Percentiles rank a stretch among this genome's conserved stretches.
These are phyloP conservation scores for Cancer borealis DNA, from an alignment of 2,888 invertebrate species.

Conservation along the genomic window DNA sequence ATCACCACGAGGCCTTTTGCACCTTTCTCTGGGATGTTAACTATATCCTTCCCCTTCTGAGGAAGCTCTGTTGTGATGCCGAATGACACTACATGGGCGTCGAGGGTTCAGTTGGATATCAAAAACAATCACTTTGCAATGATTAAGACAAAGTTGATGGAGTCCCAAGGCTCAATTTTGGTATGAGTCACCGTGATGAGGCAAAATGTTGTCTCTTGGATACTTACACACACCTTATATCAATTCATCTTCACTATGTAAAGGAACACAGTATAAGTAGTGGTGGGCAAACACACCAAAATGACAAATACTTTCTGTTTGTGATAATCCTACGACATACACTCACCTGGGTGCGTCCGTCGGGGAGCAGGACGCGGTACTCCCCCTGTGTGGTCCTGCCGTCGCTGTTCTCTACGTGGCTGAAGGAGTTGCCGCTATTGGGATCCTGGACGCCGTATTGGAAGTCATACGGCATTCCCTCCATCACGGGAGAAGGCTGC, in stretches of 20 bases:
- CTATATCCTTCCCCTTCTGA: background rate
- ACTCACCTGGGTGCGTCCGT: slow-evolving; percentile 72
- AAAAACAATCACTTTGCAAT: background rate
- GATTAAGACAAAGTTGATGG: background rate
- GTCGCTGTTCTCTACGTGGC: slow-evolving; percentile 74
- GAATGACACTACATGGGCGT: background rate
- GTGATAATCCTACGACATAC: background rate
- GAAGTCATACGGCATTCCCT: slow-evolving; percentile 76
- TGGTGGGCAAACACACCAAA: background rate
- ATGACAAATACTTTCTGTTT: background rate
- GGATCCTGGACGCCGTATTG: slow-evolving; percentile 62
- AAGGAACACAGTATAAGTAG: background rate
- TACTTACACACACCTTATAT: too few species aligned
- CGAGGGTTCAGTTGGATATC: background rate
- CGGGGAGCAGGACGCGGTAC: slow-evolving; percentile 73
- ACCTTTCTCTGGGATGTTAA: background rate
- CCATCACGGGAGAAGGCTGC: slow-evolving; percentile 47
- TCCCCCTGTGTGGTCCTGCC: slow-evolving; percentile 69
- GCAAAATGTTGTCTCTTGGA: background rate
- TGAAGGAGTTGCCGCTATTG: slow-evolving; percentile 70
- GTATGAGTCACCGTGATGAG: background rate
- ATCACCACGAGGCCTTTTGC: background rate
- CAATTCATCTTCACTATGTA: background rate
- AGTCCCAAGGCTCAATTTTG: background rate
- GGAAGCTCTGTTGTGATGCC: background rate